Evolutionary conservation across 1,140 invertebrate genomes (phyloP).

Genomic region (Bursaphelenchus mucronatus): DNA sequence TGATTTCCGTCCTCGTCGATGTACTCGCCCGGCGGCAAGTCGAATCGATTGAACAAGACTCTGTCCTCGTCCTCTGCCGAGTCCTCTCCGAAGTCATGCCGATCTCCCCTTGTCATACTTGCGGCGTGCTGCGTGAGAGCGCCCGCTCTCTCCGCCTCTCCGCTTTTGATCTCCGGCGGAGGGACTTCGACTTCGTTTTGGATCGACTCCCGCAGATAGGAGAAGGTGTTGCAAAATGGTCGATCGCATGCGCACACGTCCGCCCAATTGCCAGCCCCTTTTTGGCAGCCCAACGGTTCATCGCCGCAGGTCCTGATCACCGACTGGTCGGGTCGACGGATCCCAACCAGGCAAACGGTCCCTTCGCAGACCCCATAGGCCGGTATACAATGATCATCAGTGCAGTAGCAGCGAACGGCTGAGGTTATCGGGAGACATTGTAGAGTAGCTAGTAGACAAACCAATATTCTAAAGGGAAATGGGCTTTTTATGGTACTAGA

Average conservation of each 20-base stretch:
- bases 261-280: conserved; percentile 36
- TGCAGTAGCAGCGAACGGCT: conserved; percentile 30
- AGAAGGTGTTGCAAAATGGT: conserved; percentile 46
- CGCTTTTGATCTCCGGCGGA: neutral
- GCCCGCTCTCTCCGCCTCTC: conserved; percentile 11
- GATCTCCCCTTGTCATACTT: conserved; percentile 1
- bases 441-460: too few relatives aligned
- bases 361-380: conserved; percentile 30
- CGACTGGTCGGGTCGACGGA: conserved; percentile 16
- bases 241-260: conserved; percentile 43
- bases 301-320: conserved; percentile 50
- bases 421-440: neutral
- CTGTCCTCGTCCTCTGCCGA: conserved; percentile 12
- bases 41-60: conserved; percentile 25
- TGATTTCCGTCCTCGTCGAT: conserved; percentile 14
- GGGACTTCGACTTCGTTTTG: conserved; percentile 13
- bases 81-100: conserved; percentile 2
- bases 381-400: conserved; percentile 34
- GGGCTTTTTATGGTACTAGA: too few relatives aligned
- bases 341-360: conserved; percentile 25
- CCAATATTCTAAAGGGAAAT: too few relatives aligned
- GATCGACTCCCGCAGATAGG: conserved; percentile 28
- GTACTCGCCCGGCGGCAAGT: conserved; percentile 29
- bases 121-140: conserved; percentile 15
- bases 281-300: conserved; percentile 45